These are phyloP conservation scores for Poeciliopsis turrubarensis DNA, from an alignment of 2,113 vertebrate genomes.

Conservation along the genomic window DNA sequence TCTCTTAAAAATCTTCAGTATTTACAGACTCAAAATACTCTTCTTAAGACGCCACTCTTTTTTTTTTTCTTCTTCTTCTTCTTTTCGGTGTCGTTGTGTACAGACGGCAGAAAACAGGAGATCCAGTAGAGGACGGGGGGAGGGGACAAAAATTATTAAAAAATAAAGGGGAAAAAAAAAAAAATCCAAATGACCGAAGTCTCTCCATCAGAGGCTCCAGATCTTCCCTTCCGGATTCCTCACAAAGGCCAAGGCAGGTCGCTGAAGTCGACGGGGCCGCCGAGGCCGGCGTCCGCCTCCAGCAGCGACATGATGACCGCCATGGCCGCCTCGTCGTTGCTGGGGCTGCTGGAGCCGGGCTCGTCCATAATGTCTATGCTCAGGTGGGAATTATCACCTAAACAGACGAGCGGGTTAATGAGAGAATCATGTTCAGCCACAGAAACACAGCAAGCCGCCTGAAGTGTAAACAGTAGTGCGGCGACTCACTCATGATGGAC, in stretches of 20 bases:
- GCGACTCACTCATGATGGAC: slow-evolving; percentile 91
- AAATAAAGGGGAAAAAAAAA: slow-evolving; percentile 13
- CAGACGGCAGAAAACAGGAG: slow-evolving; percentile 21
- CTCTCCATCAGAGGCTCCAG: slow-evolving; percentile 47
- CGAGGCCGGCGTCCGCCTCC: slow-evolving; percentile 97
- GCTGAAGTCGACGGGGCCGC: slow-evolving; percentile 97
- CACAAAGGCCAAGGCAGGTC: slow-evolving; percentile 98
- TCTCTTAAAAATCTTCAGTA: slow-evolving; percentile 4
- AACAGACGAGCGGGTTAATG: background rate
- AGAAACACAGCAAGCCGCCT: background rate
- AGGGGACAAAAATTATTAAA: no score
- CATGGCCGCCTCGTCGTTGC: slow-evolving; percentile 98
- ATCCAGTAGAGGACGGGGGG: background rate
- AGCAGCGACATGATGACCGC: slow-evolving; percentile 99
- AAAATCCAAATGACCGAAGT: slow-evolving; percentile 3
- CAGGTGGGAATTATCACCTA: slow-evolving; percentile 95
- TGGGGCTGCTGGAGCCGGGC: slow-evolving; percentile 96
- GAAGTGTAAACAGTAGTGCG: background rate
- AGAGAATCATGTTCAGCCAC: background rate
- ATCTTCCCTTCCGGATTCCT: slow-evolving; percentile 46
- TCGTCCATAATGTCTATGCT: slow-evolving; percentile 97
- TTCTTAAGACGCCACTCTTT: slow-evolving; percentile 4
- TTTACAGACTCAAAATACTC: slow-evolving; percentile 8
- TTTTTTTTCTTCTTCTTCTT: background rate
- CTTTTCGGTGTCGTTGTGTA: slow-evolving; percentile 36